Evolutionary conservation across 1,140 invertebrate species (phyloP).

Genomic region (Zaprionus kolodkinae): DNA sequence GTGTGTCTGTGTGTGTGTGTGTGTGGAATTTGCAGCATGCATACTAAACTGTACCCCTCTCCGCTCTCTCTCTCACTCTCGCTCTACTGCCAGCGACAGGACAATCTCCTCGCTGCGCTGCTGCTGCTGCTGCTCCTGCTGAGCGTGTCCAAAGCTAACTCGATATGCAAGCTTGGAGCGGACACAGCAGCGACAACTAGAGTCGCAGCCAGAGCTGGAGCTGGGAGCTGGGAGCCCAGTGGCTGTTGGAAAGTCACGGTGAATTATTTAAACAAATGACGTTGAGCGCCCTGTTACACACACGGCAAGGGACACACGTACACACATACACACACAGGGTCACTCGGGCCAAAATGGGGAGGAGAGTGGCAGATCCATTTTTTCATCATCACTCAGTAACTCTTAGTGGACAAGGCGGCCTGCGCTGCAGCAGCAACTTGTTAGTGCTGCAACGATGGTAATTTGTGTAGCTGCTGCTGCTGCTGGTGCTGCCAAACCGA

Average conservation of each 20-base stretch:
- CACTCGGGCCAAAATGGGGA: background rate
- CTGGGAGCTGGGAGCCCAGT: background rate
- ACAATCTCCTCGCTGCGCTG: background rate
- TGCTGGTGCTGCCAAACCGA: background rate
- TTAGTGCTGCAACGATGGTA: constrained; percentile 5
- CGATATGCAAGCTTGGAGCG: constrained; percentile 4
- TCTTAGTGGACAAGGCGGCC: constrained; percentile 2
- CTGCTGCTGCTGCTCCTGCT: background rate
- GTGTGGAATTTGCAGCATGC: constrained; percentile 4
- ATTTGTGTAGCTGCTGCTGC: background rate
- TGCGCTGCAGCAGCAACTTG: background rate
- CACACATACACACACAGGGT: too few relatives aligned
- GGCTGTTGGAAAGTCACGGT: constrained; percentile 2
- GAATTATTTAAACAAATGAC: constrained; percentile 8
- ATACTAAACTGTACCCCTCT: background rate
- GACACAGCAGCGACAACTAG: background rate
- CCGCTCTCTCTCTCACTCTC: background rate
- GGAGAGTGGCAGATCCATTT: background rate
- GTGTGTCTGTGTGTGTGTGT: background rate
- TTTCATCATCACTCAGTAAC: constrained; percentile 4
- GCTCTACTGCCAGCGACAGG: background rate
- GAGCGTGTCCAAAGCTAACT: constrained; percentile 1
- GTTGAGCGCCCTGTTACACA: constrained; percentile 4
- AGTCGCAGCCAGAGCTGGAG: background rate
- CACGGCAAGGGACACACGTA: constrained; percentile 4